Evolutionary conservation across 2,888 invertebrate genomes (phyloP).

Genomic region (Acleris literana): DNA sequence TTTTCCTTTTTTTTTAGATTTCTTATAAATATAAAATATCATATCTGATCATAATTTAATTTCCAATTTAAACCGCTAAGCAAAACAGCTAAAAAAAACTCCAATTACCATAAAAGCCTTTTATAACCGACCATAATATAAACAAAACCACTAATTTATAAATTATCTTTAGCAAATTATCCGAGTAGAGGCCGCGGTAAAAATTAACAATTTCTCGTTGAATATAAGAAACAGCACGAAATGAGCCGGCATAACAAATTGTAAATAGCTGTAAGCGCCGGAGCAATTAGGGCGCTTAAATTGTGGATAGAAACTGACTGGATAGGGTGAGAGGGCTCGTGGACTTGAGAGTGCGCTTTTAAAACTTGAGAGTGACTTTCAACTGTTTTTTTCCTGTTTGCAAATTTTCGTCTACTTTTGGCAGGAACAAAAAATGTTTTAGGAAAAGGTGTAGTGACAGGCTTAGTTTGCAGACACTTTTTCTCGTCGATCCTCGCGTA

Average conservation of each 20-base stretch:
- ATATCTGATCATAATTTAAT: no score
- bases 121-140: conserved; percentile 1
- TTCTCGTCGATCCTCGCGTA: no score
- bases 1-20: no score
- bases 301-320: conserved; percentile 29
- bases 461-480: no score
- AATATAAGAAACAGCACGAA: conserved; percentile 35
- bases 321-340: not conserved
- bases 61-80: no score
- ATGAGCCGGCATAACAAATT: conserved; percentile 49
- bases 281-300: conserved; percentile 48
- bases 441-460: no score
- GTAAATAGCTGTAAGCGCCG: conserved; percentile 47
- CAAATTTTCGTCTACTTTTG: no score
- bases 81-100: not conserved
- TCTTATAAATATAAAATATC: no score
- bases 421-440: no score
- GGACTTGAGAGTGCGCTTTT: not conserved
- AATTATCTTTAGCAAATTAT: conserved; percentile 18
- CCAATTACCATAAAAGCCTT: conserved; percentile 22
- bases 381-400: no score
- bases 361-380: no score
- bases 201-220: conserved; percentile 20
- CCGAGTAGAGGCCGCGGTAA: conserved; percentile 4
- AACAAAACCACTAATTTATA: conserved; percentile 20